Evolutionary conservation across 1,140 invertebrate genomes (phyloP).

Genomic region (Orius insidiosus): DNA sequence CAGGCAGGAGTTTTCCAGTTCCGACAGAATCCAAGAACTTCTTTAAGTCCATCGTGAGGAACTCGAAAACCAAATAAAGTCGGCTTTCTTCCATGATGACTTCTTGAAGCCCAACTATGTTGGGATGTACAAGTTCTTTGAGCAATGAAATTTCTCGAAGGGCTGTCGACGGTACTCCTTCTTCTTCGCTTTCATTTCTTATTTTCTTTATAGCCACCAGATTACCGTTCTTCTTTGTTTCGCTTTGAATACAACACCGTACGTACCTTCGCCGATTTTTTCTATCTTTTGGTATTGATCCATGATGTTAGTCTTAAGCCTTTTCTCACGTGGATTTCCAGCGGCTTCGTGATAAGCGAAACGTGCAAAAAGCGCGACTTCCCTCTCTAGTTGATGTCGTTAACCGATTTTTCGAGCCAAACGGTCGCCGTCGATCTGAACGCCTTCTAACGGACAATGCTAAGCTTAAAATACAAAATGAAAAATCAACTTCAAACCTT

Average conservation of each 20-base stretch:
- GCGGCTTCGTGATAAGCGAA: no score
- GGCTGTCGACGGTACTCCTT: conserved; percentile 87
- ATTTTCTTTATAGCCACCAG: conserved; percentile 91
- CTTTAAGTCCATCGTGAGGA: conserved; percentile 91
- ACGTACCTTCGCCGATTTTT: conserved; percentile 94
- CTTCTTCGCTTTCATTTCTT: conserved; percentile 77
- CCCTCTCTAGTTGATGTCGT: no score
- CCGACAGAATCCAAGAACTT: conserved; percentile 86
- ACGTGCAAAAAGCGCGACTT: no score
- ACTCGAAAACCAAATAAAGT: conserved; percentile 94
- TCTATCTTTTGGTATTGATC: conserved; percentile 86
- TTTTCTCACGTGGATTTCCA: no score
- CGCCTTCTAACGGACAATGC: no score
- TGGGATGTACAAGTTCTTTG: conserved; percentile 80
- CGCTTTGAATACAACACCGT: conserved; percentile 86
- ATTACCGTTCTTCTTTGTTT: conserved; percentile 74
- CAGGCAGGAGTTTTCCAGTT: conserved; percentile 44
- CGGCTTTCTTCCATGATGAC: conserved; percentile 37
- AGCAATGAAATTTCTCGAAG: conserved; percentile 86
- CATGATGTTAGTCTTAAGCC: conserved; percentile 38
- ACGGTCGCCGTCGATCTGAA: no score
- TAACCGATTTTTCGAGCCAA: no score
- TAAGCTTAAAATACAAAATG: no score
- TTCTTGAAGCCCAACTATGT: conserved; percentile 59
- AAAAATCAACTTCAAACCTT: no score